Evolutionary conservation across 2,113 vertebrate species (phyloP).

Genomic region (Barbus barbus): DNA sequence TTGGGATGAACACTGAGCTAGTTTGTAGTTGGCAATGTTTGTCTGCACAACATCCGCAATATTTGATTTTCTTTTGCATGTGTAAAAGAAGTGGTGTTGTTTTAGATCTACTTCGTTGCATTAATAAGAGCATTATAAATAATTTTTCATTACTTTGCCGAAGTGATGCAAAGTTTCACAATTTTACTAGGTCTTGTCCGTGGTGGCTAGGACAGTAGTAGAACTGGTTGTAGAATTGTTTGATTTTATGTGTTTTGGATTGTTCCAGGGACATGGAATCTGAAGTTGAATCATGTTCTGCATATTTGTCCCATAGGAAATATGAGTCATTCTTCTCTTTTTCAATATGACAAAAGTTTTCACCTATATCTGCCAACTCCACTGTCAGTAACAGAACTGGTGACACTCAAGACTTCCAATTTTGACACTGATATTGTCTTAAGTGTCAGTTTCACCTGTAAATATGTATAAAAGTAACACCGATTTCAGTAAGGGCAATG

Average conservation of each 20-base stretch:
- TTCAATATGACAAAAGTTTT: neutral
- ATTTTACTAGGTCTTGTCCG: neutral
- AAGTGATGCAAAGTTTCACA: neutral
- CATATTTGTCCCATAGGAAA: constrained; percentile 1
- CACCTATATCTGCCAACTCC: constrained; percentile 11
- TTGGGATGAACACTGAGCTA: neutral
- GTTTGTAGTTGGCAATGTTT: constrained; percentile 21
- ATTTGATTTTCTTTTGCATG: neutral
- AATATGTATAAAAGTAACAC: neutral
- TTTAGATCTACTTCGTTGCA: neutral
- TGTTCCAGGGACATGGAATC: neutral
- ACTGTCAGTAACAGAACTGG: neutral
- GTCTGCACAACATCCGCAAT: neutral
- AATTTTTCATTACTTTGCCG: neutral
- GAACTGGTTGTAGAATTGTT: neutral
- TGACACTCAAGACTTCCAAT: neutral
- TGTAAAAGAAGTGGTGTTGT: constrained; percentile 1
- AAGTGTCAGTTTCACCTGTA: neutral
- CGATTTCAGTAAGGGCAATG: neutral
- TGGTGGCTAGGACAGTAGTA: too few species aligned
- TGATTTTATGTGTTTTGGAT: neutral
- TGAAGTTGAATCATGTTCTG: neutral
- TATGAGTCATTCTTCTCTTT: neutral
- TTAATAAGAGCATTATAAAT: too few species aligned
- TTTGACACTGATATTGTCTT: neutral